These are phyloP conservation scores for Acanthis flammea DNA, from an alignment of 2,797 vertebrate genomes.

Conservation along the genomic window DNA sequence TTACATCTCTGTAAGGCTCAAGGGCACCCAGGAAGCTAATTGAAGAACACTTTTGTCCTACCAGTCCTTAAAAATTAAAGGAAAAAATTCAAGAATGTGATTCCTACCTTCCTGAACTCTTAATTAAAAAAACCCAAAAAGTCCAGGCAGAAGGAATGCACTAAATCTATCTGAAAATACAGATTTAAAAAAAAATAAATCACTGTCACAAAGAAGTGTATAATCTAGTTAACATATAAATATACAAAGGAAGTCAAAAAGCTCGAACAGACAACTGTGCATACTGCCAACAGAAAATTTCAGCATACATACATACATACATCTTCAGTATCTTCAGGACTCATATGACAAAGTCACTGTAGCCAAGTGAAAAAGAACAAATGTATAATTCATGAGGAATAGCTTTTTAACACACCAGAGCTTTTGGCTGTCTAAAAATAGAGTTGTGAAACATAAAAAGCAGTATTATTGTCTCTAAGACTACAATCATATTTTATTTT, in stretches of 20 bases:
- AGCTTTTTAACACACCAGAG: conserved; percentile 63
- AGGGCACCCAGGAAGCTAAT: not conserved
- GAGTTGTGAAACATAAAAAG: conserved; percentile 47
- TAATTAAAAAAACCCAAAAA: not conserved
- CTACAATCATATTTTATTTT: conserved; percentile 9
- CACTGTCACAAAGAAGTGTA: not conserved
- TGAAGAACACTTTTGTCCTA: not conserved
- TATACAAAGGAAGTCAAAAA: conserved; percentile 22
- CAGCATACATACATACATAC: not conserved
- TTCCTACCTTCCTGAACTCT: not conserved
- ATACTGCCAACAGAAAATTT: conserved; percentile 28
- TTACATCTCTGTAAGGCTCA: not conserved
- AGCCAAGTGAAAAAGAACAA: conserved; percentile 65
- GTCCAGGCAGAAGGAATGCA: not conserved
- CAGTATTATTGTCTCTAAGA: conserved; percentile 48
- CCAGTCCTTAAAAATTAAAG: not conserved
- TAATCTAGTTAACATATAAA: not conserved
- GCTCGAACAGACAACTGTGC: not conserved
- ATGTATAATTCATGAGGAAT: conserved; percentile 74
- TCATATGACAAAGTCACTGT: conserved; percentile 59
- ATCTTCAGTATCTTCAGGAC: conserved; percentile 50
- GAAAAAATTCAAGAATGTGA: not conserved
- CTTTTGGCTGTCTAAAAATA: conserved; percentile 70
- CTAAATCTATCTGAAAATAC: not conserved
- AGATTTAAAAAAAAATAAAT: not conserved